Conservation (phyloP, 2,113 vertebrate species). For the Stomatorhinus ivindoensis region DNA sequence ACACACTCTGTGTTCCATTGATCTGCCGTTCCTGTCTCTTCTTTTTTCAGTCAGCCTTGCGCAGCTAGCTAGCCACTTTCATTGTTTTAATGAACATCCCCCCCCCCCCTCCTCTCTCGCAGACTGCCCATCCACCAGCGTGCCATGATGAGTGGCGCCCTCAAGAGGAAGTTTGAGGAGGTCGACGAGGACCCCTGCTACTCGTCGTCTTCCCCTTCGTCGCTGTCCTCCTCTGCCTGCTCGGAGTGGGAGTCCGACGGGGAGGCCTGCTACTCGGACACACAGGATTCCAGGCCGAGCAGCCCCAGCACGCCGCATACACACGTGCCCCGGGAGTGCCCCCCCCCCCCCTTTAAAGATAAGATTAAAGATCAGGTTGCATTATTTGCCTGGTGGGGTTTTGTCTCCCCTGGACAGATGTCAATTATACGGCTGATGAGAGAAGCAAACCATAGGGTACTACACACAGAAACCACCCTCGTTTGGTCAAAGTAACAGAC, state of each 20-base stretch:
- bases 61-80: neutral
- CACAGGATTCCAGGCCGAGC: conserved; percentile 61
- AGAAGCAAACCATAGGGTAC: neutral
- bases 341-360: neutral
- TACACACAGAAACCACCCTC: neutral
- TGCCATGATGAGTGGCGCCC: conserved; percentile 68
- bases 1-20: neutral
- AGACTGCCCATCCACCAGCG: conserved; percentile 49
- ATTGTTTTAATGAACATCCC: conserved; percentile 9
- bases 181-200: conserved; percentile 64
- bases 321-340: conserved; percentile 75
- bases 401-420: neutral
- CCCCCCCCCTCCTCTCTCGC: conserved; percentile 20
- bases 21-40: neutral
- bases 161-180: conserved; percentile 83
- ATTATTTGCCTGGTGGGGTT: neutral
- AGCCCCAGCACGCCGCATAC: conserved; percentile 56
- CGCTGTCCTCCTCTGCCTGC: conserved; percentile 69
- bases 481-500: neutral
- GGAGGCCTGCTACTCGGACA: conserved; percentile 68
- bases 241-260: conserved; percentile 82
- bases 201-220: conserved; percentile 65
- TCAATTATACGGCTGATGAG: neutral
- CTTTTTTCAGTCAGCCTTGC: neutral
- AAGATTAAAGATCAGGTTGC: neutral